phyloP scores from a whole-genome alignment of 2,113 vertebrate genomes.

The Saccopteryx bilineata region DNA sequence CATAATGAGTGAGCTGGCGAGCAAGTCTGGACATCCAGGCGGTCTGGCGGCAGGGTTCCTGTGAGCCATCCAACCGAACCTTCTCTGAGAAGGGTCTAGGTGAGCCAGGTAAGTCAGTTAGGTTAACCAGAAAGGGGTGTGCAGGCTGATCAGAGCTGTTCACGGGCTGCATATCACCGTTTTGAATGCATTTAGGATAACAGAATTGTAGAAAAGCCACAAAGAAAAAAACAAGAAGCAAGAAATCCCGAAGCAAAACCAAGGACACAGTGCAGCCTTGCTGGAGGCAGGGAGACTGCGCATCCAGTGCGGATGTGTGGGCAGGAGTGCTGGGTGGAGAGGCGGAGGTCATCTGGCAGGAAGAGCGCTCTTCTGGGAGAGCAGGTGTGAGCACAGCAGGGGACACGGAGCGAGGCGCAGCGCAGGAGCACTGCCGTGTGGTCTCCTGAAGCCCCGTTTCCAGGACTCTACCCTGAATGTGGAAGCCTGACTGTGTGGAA shows the following conservation, averaged over 20 bases:
- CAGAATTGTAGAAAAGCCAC: neutral
- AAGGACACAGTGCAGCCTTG: neutral
- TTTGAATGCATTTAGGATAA: neutral
- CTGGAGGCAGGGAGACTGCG: neutral
- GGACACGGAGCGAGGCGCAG: neutral
- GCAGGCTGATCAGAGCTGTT: neutral
- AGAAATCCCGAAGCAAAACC: neutral
- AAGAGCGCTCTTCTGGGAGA: neutral
- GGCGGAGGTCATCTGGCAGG: neutral
- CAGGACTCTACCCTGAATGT: neutral
- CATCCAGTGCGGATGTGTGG: neutral
- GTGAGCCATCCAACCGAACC: neutral
- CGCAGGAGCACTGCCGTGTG: neutral
- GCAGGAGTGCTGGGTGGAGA: neutral
- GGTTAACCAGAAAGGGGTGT: neutral
- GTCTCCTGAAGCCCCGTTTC: neutral
- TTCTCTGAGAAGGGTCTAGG: neutral
- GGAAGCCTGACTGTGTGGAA: neutral
- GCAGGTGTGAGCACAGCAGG: neutral
- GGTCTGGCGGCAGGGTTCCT: neutral
- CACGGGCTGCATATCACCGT: neutral
- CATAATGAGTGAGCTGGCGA: neutral
- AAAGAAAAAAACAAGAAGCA: neutral
- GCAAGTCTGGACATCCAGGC: neutral
- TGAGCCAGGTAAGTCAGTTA: neutral